Evolutionary conservation across 2,113 vertebrate genomes (phyloP).

Genomic region (Columba livia): DNA sequence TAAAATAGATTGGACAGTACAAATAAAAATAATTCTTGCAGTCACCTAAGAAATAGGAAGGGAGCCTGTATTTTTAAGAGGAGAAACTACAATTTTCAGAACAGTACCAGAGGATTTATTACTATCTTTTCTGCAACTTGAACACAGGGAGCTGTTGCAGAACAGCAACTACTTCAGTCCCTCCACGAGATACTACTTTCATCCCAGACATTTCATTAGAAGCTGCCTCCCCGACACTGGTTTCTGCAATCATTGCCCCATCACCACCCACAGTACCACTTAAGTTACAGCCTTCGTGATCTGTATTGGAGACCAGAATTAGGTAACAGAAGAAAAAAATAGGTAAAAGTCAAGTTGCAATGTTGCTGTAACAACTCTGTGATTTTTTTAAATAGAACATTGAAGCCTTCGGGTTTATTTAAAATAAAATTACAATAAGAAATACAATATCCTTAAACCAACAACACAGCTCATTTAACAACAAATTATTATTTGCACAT

Average conservation of each 20-base stretch:
- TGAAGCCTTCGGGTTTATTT: neutral
- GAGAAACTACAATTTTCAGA: neutral
- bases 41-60: neutral
- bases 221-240: neutral
- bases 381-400: neutral
- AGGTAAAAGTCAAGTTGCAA: neutral
- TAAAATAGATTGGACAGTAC: neutral
- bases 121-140: neutral
- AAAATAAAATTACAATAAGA: neutral
- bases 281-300: neutral
- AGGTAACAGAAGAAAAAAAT: neutral
- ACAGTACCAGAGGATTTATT: neutral
- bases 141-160: neutral
- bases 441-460: neutral
- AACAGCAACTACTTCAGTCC: neutral
- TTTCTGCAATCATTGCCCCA: neutral
- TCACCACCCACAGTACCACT: neutral
- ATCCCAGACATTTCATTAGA: neutral
- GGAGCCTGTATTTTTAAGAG: neutral
- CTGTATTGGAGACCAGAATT: neutral
- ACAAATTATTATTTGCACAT: neutral
- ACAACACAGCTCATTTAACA: neutral
- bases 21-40: neutral
- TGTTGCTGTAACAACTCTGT: neutral
- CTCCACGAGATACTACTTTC: neutral